A percentile compares a stretch with the other conserved stretches of the same genome.
phyloP scores from a whole-genome alignment of 1,140 invertebrate species.

The Leptoteleia sp. region DNA sequence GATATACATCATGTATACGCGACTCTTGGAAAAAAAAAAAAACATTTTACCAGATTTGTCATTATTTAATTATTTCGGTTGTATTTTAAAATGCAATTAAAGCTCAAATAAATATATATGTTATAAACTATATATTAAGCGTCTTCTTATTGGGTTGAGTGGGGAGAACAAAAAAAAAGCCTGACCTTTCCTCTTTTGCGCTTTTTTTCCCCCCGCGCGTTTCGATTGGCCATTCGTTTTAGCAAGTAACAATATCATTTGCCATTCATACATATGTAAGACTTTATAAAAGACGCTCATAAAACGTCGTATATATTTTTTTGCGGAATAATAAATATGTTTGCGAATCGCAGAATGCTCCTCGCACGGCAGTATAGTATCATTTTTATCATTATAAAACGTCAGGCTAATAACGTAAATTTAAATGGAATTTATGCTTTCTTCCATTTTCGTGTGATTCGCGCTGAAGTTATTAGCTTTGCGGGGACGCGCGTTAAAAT shows the following conservation, averaged over 20 bases:
- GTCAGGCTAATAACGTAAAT: constrained; percentile 63
- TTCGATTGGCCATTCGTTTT: constrained; percentile 4
- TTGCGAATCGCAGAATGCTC: too few species aligned
- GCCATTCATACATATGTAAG: constrained; percentile 51
- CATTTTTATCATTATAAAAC: constrained; percentile 63
- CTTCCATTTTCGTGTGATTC: constrained; percentile 57
- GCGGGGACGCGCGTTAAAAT: constrained; percentile 29
- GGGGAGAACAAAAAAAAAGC: not conserved
- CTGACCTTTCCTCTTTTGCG: not conserved
- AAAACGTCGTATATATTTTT: constrained; percentile 50
- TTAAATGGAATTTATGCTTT: constrained; percentile 59
- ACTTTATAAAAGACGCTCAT: constrained; percentile 47
- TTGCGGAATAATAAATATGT: too few species aligned
- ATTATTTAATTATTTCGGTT: constrained; percentile 83
- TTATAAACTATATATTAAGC: constrained; percentile 78
- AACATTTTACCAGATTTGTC: constrained; percentile 82
- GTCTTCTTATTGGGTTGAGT: constrained; percentile 19
- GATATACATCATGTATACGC: constrained; percentile 82
- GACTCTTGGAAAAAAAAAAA: constrained; percentile 78
- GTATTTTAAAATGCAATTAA: constrained; percentile 83
- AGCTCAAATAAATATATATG: constrained; percentile 83
- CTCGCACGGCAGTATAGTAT: constrained; percentile 65
- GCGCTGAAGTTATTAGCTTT: constrained; percentile 58
- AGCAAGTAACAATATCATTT: constrained; percentile 31
- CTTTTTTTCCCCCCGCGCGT: not conserved